These are phyloP conservation scores for Himantopus leucocephalus DNA, from an alignment of 2,113 vertebrate genomes.

Conservation along the genomic window DNA sequence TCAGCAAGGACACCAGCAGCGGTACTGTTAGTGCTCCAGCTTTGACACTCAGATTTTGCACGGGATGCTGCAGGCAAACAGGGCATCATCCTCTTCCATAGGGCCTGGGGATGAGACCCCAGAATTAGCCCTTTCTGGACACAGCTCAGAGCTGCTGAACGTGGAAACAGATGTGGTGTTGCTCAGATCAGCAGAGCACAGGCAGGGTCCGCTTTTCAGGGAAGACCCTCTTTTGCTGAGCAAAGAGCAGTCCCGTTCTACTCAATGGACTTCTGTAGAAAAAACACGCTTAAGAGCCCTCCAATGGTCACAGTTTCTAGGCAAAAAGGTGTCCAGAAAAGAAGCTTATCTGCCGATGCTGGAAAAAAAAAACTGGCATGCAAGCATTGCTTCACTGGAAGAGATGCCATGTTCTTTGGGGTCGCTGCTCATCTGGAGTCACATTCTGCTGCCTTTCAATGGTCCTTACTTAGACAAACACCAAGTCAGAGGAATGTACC, in stretches of 20 bases:
- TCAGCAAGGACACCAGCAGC: not conserved
- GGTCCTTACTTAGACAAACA: not conserved
- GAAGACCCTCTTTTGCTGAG: not conserved
- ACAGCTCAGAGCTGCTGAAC: not conserved
- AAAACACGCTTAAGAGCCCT: not conserved
- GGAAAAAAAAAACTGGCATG: not conserved
- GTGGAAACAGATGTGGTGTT: not conserved
- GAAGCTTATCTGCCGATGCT: not conserved
- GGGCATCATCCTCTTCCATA: not conserved
- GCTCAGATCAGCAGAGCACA: not conserved
- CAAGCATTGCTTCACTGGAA: not conserved
- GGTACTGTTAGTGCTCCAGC: not conserved
- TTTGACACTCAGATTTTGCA: not conserved
- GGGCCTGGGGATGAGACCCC: not conserved
- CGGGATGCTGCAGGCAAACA: not conserved
- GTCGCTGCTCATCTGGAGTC: not conserved
- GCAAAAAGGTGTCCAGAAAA: not conserved
- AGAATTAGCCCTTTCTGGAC: not conserved
- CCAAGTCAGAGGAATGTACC: not conserved
- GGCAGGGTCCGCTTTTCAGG: fast-evolving
- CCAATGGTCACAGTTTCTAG: not conserved
- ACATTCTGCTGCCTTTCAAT: not conserved
- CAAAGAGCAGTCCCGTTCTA: not conserved
- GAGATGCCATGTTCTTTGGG: not conserved
- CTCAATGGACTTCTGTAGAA: not conserved